A percentile compares a stretch with the other conserved stretches of the same genome.
These are phyloP conservation scores for Phrixothrix hirtus DNA, from an alignment of 2,888 invertebrate genomes.

Conservation along the genomic window DNA sequence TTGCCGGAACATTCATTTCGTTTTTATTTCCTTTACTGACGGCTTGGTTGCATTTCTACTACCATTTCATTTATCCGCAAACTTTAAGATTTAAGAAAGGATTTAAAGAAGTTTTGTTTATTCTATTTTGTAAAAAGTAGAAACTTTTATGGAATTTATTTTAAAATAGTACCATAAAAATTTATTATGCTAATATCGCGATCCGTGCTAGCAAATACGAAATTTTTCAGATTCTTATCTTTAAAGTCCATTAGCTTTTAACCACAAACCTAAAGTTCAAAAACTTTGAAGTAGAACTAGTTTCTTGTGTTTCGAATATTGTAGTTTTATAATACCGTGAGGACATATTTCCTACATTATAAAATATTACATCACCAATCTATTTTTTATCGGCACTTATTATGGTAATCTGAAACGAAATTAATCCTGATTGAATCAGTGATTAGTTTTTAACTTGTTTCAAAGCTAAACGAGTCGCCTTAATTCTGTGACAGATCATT, in stretches of 20 bases:
- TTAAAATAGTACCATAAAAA: background rate
- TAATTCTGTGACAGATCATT: slow-evolving; percentile 10
- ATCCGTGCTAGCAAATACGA: background rate
- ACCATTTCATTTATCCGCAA: too few relatives aligned
- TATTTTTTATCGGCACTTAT: background rate
- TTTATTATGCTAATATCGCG: background rate
- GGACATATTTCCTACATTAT: background rate
- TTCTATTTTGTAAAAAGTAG: too few relatives aligned
- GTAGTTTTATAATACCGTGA: too few relatives aligned
- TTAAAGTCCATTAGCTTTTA: slow-evolving; percentile 1
- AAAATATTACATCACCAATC: background rate
- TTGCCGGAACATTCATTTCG: slow-evolving; percentile 13
- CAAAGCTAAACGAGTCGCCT: slow-evolving; percentile 7
- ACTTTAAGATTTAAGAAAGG: too few relatives aligned
- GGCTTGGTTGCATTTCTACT: slow-evolving; percentile 10
- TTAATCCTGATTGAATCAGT: background rate
- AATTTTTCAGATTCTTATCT: slow-evolving; percentile 4
- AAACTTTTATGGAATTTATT: too few relatives aligned
- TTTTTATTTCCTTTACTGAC: slow-evolving; percentile 9
- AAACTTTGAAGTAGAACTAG: slow-evolving; percentile 6
- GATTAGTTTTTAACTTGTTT: slow-evolving; percentile 9
- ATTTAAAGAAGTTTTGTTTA: too few relatives aligned
- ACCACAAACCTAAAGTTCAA: slow-evolving; percentile 1
- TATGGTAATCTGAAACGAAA: slow-evolving; percentile 8
- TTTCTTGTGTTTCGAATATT: background rate